These are phyloP conservation scores for Pandemis corylana DNA, from an alignment of 2,888 invertebrate genomes.

Conservation along the genomic window DNA sequence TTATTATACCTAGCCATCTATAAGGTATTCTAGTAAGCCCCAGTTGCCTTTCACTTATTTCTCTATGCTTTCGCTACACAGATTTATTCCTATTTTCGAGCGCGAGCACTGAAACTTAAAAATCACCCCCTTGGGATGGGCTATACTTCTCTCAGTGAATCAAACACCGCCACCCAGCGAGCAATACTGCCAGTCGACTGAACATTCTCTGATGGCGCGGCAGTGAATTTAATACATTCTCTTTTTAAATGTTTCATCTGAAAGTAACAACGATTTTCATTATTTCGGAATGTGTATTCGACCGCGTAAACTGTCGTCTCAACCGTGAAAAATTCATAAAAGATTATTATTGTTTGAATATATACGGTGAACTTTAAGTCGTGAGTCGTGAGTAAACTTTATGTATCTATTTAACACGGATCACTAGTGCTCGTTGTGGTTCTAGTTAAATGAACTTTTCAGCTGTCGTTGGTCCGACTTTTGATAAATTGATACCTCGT, in stretches of 20 bases:
- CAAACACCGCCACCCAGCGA: constrained; percentile 5
- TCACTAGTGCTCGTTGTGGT: too few relatives aligned
- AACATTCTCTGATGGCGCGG: background rate
- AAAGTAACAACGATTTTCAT: background rate
- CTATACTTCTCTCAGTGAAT: constrained; percentile 3
- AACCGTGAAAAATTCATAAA: too few relatives aligned
- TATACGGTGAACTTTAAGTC: too few relatives aligned
- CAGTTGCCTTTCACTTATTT: background rate
- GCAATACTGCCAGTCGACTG: constrained; percentile 5
- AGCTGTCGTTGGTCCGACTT: too few relatives aligned
- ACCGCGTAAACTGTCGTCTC: too few relatives aligned
- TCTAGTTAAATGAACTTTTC: too few relatives aligned
- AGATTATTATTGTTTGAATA: too few relatives aligned
- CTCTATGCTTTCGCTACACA: background rate
- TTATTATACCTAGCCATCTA: too few relatives aligned
- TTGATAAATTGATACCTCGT: too few relatives aligned
- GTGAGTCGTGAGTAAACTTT: too few relatives aligned
- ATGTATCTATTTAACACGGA: too few relatives aligned
- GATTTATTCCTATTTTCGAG: background rate
- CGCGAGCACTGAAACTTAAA: constrained; percentile 2
- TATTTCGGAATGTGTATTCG: background rate
- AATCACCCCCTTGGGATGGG: constrained; percentile 3
- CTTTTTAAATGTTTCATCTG: background rate
- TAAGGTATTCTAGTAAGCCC: background rate
- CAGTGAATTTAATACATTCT: background rate